phyloP scores from a whole-genome alignment of 2,797 vertebrate genomes.

The Hapalemur alaotrensis region DNA sequence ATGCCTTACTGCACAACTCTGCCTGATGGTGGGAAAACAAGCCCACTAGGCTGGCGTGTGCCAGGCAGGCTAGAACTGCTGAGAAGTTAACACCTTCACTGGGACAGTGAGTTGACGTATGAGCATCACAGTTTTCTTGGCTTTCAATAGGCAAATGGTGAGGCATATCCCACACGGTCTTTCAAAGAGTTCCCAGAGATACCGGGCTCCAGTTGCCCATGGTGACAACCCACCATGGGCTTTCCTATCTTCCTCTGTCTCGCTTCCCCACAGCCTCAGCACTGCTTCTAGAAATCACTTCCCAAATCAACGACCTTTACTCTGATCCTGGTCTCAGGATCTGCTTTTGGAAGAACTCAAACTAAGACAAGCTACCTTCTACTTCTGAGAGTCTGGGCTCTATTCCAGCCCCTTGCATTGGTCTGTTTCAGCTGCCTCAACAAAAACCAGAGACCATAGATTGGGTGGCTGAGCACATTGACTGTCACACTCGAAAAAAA shows the following conservation, averaged over 20 bases:
- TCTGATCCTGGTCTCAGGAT: not conserved
- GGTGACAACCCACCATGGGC: not conserved
- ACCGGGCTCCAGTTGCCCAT: not conserved
- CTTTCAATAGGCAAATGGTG: not conserved
- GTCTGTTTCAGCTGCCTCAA: not conserved
- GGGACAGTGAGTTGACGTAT: not conserved
- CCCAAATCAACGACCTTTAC: not conserved
- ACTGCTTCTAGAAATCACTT: not conserved
- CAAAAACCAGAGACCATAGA: not conserved
- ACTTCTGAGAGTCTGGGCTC: not conserved
- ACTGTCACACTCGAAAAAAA: too few relatives aligned
- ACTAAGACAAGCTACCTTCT: not conserved
- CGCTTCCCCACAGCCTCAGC: not conserved
- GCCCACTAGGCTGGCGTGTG: not conserved
- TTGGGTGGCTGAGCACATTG: not conserved
- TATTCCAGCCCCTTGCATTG: not conserved
- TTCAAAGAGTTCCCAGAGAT: not conserved
- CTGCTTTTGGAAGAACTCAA: slow-evolving; percentile 12
- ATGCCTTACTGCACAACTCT: not conserved
- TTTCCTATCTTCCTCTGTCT: not conserved
- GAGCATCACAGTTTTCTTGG: not conserved
- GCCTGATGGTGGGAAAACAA: too few relatives aligned
- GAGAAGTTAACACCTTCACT: not conserved
- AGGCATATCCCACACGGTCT: not conserved
- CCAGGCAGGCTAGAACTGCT: not conserved